Percentiles rank a stretch among this genome's conserved stretches.
These are phyloP conservation scores for Aurelia sp. DNA, from an alignment of 30 jellyfish, hydroid and myxozoan species.

Conservation along the genomic window DNA sequence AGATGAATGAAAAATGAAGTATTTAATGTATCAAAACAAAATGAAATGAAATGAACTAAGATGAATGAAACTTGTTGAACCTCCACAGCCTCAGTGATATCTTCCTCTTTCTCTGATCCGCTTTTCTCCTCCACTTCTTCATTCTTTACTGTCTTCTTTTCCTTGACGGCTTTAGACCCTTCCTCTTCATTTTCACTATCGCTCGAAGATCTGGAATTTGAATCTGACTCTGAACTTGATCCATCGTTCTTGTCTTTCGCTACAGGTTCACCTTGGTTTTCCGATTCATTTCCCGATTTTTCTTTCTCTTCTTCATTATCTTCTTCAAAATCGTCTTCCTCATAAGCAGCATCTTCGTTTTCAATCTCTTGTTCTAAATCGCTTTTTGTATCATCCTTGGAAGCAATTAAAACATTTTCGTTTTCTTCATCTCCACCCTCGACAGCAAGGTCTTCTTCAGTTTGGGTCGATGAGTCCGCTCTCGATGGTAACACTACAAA, in stretches of 20 bases:
- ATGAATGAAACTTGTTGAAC: too few relatives aligned
- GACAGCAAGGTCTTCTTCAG: not conserved
- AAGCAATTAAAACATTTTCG: not conserved
- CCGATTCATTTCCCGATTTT: slow-evolving; percentile 12
- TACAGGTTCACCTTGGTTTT: slow-evolving; percentile 2
- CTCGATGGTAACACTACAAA: not conserved
- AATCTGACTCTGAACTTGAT: slow-evolving; percentile 20
- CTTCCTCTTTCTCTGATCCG: slow-evolving; percentile 12
- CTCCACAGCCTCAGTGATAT: not conserved
- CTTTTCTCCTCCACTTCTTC: not conserved
- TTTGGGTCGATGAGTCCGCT: slow-evolving; percentile 19
- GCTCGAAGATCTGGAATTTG: slow-evolving; percentile 8
- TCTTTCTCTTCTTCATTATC: slow-evolving; percentile 16
- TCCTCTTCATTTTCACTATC: slow-evolving; percentile 30
- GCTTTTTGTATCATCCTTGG: not conserved
- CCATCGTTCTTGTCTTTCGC: not conserved
- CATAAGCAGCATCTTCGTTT: not conserved
- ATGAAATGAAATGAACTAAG: too few relatives aligned
- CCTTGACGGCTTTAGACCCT: not conserved
- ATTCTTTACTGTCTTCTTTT: not conserved
- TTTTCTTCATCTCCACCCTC: not conserved
- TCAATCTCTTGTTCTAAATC: not conserved
- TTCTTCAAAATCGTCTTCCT: not conserved
- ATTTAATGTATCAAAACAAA: too few relatives aligned
- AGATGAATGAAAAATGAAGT: too few relatives aligned